Evolutionary conservation across 2,113 vertebrate genomes (phyloP).

Genomic region (Thunnus thynnus): DNA sequence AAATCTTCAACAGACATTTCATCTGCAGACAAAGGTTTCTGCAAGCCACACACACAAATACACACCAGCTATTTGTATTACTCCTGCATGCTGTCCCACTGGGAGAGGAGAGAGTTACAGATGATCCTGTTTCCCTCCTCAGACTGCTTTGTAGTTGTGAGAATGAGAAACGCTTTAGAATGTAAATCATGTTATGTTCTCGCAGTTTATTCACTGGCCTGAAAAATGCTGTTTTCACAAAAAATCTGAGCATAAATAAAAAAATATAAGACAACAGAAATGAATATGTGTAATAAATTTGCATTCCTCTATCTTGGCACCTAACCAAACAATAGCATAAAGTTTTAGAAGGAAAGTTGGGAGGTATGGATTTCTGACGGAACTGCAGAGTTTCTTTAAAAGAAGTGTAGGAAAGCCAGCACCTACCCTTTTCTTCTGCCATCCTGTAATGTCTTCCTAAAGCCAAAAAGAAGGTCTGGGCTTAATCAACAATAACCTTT

Average conservation of each 20-base stretch:
- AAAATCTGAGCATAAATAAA: conserved; percentile 45
- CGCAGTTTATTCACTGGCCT: conserved; percentile 40
- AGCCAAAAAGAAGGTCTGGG: no score
- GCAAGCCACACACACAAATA: conserved; percentile 9
- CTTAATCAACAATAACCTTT: no score
- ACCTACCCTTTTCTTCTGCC: no score
- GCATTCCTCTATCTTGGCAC: conserved; percentile 30
- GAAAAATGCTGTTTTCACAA: conserved; percentile 45
- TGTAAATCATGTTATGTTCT: conserved; percentile 62
- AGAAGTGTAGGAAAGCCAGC: no score
- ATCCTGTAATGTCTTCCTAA: no score
- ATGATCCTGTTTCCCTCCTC: conserved; percentile 46
- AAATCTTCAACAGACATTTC: conserved; percentile 7
- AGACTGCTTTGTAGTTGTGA: conserved; percentile 41
- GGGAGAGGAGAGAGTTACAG: conserved; percentile 43
- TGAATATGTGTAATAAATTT: conserved; percentile 49
- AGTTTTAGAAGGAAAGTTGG: conserved; percentile 8
- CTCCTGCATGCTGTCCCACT: conserved; percentile 10
- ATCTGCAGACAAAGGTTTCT: no score
- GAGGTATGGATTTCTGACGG: not conserved
- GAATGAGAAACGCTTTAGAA: conserved; percentile 41
- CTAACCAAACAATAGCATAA: conserved; percentile 11
- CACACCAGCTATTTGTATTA: conserved; percentile 9
- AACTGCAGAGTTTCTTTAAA: not conserved
- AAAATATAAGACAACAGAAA: conserved; percentile 48